Percentiles rank a stretch among this genome's conserved stretches.
These are phyloP conservation scores for Machaerirhynchus nigripectus DNA, from an alignment of 2,113 vertebrate species.

Conservation along the genomic window DNA sequence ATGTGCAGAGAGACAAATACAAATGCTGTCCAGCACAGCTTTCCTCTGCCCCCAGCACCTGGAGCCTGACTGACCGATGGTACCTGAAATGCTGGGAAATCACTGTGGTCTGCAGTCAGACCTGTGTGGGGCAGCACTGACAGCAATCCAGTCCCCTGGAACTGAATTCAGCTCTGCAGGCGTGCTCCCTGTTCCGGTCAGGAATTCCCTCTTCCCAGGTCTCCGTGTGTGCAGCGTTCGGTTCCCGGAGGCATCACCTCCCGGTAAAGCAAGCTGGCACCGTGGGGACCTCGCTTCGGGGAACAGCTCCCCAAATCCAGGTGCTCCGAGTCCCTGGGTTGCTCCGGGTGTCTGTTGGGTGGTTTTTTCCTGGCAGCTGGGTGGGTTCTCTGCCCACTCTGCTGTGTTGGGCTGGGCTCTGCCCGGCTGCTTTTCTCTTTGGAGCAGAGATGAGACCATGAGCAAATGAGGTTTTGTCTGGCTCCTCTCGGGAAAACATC, in stretches of 20 bases:
- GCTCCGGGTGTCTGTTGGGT: neutral
- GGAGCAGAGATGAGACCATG: fast-evolving
- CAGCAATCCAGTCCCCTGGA: neutral
- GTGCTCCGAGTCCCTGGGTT: neutral
- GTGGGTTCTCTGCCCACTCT: neutral
- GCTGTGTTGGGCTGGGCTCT: neutral
- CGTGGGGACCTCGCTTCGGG: neutral
- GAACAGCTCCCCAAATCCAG: neutral
- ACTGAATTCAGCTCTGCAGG: neutral
- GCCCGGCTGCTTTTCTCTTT: neutral
- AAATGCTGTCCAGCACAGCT: neutral
- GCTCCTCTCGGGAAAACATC: neutral
- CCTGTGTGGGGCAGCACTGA: neutral
- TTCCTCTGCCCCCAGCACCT: neutral
- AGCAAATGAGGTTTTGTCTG: neutral
- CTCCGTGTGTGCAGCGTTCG: fast-evolving
- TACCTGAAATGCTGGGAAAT: neutral
- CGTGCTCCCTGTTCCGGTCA: neutral
- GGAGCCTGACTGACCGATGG: neutral
- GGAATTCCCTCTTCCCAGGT: neutral
- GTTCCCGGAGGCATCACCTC: neutral
- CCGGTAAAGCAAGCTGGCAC: neutral
- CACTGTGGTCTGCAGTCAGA: neutral
- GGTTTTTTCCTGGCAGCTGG: neutral
- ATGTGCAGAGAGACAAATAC: neutral